A percentile compares a stretch with the other conserved stretches of the same genome.
phyloP scores from a whole-genome alignment of 2,797 vertebrate species.

The Neosilurus mollespiculum region DNA sequence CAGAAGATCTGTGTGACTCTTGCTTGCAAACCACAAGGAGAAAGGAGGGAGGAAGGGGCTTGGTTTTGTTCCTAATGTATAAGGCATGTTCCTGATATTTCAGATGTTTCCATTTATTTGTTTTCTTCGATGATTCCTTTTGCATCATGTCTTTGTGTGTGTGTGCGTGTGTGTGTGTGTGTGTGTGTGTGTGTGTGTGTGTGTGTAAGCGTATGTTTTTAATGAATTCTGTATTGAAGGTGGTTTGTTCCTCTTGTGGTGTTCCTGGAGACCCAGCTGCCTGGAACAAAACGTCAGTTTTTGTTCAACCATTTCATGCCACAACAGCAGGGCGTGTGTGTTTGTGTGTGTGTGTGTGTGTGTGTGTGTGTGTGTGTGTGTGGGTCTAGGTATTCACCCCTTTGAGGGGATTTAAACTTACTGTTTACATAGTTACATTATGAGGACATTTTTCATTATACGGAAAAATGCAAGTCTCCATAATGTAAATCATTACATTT shows the following conservation, averaged over 20 bases:
- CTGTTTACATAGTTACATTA: too few relatives aligned
- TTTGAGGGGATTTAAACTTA: too few relatives aligned
- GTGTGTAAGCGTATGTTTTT: not conserved
- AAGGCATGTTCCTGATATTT: conserved; percentile 64
- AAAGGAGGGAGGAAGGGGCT: conserved; percentile 26
- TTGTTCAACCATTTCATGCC: conserved; percentile 57
- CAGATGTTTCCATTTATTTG: conserved; percentile 64
- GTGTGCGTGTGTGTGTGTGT: conserved; percentile 22
- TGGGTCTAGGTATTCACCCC: too few relatives aligned
- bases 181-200: conserved; percentile 7
- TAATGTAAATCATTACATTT: too few relatives aligned
- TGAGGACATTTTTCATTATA: too few relatives aligned
- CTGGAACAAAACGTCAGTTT: conserved; percentile 65
- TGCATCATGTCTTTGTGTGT: conserved; percentile 22
- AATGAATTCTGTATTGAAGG: conserved; percentile 37
- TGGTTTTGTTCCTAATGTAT: conserved; percentile 61
- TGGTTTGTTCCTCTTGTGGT: conserved; percentile 68
- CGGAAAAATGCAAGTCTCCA: too few relatives aligned
- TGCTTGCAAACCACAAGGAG: conserved; percentile 48
- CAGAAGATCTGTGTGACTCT: conserved; percentile 41
- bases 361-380: conserved; percentile 16
- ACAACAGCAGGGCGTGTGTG: conserved; percentile 51
- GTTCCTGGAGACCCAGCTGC: conserved; percentile 57
- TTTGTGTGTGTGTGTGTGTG: conserved; percentile 15
- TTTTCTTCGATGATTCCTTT: conserved; percentile 61